Evolutionary conservation across 2,888 invertebrate genomes (phyloP).

Genomic region (Clitarchus hookeri): DNA sequence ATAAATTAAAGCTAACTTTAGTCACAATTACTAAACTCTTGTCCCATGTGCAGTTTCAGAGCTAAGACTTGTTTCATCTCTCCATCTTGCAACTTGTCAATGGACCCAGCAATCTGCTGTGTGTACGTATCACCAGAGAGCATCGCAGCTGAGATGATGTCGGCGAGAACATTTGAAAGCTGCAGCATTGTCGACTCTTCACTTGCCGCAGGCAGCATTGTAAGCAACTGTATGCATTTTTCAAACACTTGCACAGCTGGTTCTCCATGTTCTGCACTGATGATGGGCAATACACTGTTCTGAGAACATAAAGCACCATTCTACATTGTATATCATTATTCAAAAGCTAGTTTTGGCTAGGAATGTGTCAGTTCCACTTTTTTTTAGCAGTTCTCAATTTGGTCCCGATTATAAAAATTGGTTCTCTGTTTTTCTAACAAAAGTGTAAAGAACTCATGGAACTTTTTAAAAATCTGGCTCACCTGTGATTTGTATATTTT

Average conservation of each 20-base stretch:
- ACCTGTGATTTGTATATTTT: too few relatives aligned
- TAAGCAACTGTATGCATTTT: neutral
- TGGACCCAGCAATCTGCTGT: neutral
- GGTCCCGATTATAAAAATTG: too few relatives aligned
- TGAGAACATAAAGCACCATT: neutral
- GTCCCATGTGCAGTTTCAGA: neutral
- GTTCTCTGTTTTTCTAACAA: too few relatives aligned
- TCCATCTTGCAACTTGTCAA: neutral
- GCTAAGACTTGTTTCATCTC: neutral
- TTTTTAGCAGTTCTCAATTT: too few relatives aligned
- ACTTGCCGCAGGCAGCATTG: neutral
- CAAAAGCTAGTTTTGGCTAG: neutral
- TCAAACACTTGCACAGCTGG: neutral
- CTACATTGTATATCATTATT: neutral
- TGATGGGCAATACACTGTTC: neutral
- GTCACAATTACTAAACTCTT: too few relatives aligned
- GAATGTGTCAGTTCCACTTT: too few relatives aligned
- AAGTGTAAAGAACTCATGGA: too few relatives aligned
- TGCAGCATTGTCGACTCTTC: conserved; percentile 1
- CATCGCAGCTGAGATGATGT: neutral
- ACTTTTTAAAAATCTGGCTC: too few relatives aligned
- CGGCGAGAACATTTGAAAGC: neutral
- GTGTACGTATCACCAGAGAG: neutral
- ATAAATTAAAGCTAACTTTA: too few relatives aligned
- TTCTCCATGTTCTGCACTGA: neutral